Conservation (phyloP, 1,140 invertebrate genomes). For the Medauroidea extradentata region DNA sequence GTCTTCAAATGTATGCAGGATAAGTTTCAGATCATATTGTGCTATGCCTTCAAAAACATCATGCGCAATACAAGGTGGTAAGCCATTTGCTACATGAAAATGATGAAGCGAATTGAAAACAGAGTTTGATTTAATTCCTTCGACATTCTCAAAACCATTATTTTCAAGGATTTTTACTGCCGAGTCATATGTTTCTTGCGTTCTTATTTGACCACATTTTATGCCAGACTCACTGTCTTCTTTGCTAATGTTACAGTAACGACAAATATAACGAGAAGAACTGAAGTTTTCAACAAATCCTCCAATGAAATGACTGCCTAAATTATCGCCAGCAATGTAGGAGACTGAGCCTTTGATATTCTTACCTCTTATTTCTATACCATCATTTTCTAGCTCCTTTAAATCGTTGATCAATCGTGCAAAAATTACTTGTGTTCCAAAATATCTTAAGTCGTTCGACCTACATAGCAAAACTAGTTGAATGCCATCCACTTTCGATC, state of each 20-base stretch:
- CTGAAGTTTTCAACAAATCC: constrained; percentile 31
- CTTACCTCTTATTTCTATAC: not conserved
- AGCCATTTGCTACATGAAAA: constrained; percentile 9
- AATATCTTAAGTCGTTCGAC: constrained; percentile 1
- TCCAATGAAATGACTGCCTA: constrained; percentile 27
- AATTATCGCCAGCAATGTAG: constrained; percentile 33
- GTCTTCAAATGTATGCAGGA: constrained; percentile 7
- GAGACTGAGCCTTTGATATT: constrained; percentile 27
- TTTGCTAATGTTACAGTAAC: constrained; percentile 21
- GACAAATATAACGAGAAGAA: constrained; percentile 25
- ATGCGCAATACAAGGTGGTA: constrained; percentile 13
- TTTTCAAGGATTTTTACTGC: not conserved
- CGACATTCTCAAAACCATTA: not conserved
- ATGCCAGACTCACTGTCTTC: not conserved
- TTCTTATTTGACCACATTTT: not conserved
- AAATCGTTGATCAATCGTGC: not conserved
- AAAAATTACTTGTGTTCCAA: not conserved
- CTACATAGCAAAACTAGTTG: constrained; percentile 9
- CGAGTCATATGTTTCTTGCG: not conserved
- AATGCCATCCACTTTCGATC: constrained; percentile 2
- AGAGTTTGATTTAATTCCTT: constrained; percentile 8
- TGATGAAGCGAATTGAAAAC: constrained; percentile 4
- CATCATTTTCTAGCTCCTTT: not conserved
- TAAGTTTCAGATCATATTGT: constrained; percentile 7
- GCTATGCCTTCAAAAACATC: constrained; percentile 11